Evolutionary conservation across 2,797 vertebrate genomes (phyloP), one percentile per base, ranked within the genome.

Genomic region (Notoglanidium macrostoma): DNA sequence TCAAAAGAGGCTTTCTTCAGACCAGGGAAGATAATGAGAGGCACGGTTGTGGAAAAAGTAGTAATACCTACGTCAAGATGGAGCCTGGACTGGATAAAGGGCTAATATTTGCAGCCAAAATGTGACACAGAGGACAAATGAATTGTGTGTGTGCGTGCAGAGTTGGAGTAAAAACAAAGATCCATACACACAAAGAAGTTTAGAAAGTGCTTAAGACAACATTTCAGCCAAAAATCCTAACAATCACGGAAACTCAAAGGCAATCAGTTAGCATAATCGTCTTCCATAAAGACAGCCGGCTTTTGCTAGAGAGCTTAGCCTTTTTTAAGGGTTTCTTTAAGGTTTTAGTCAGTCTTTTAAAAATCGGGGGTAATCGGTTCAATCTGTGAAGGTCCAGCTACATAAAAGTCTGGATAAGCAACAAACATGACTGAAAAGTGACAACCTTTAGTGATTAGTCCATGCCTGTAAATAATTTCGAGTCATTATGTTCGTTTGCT

Each of bases 1-100:
- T 88, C 85, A 91, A 92, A 89, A 83, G 73, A 89, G 85, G 83
- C 91, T 89, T 91, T 92, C 80, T 91, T 85, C 14, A 80, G 74
- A 57, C 80, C 67, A 61, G 57, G n/a, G 77, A 86, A 51, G 67
- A 88, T 87, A 87, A 89, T 89, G 73, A 90, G 84, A 70, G 57
- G 40, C 57, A 44, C 19, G 26, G 85, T 68, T 87, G 57, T 86
- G 84, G 70, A 84, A 78, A 87, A 85, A 74, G 46, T 68, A 82
- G 68, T 70, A 87, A 65, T 17, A 79, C 32, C 35, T 57, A 26
- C 19, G 17, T 7, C 49, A 35, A 76, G 57, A 87, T 46, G 15
- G 86, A 82, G 80, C 46, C 21, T 68, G 46, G 81, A 23, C n/a
- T 68, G 29, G 63, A 83, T 68, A 35, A 68, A 83, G 6, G 10